Percentiles rank a stretch among this genome's conserved stretches.
Conservation (phyloP, 1,140 invertebrate genomes). For the Drosophila bocki region DNA sequence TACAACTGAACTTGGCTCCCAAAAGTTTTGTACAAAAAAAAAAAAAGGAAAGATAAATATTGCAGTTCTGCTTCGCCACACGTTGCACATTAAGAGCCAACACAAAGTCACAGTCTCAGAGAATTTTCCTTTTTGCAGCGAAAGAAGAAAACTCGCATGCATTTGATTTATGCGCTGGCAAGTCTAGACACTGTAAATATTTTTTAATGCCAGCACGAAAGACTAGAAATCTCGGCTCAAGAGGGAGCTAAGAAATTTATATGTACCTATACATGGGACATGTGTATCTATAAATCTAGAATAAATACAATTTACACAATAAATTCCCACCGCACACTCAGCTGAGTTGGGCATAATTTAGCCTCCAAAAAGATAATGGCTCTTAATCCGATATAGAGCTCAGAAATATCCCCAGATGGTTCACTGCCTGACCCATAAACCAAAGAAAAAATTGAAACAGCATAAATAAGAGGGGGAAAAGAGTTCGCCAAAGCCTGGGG, state of each 20-base stretch:
- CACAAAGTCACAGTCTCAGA: constrained; percentile 5
- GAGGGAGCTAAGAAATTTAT: constrained; percentile 46
- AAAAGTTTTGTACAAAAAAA: constrained; percentile 46
- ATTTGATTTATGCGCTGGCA: constrained; percentile 75
- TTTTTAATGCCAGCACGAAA: constrained; percentile 71
- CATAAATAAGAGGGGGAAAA: constrained; percentile 8
- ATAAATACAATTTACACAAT: constrained; percentile 75
- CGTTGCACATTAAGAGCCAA: constrained; percentile 41
- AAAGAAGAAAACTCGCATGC: constrained; percentile 46
- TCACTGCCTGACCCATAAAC: constrained; percentile 35
- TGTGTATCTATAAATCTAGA: constrained; percentile 72
- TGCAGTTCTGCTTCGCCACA: constrained; percentile 19
- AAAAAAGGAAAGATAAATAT: neutral
- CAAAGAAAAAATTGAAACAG: neutral
- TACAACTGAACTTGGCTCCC: constrained; percentile 26
- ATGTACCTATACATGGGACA: constrained; percentile 55
- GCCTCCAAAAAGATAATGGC: constrained; percentile 57
- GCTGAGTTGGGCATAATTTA: constrained; percentile 60
- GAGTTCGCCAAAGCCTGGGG: constrained; percentile 12
- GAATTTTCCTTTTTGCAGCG: constrained; percentile 29
- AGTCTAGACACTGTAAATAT: constrained; percentile 84
- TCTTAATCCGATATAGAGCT: constrained; percentile 56
- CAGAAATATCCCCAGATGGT: constrained; percentile 22
- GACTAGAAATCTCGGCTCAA: constrained; percentile 42
- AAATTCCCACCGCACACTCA: constrained; percentile 44